phyloP scores from a whole-genome alignment of 2,797 vertebrate genomes.

The Neostethus bicornis region DNA sequence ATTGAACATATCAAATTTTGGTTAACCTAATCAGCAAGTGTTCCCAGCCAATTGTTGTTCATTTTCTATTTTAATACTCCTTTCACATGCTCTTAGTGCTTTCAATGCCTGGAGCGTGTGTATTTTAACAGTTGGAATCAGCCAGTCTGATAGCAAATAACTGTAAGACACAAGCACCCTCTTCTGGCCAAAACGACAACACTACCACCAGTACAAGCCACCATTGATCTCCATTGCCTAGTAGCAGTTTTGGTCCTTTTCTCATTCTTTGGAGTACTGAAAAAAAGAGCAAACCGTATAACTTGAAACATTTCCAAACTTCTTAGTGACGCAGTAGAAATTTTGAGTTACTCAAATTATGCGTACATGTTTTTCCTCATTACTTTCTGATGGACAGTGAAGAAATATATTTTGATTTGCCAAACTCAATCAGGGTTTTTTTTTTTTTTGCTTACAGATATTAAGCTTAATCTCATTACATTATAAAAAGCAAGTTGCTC shows the following conservation, averaged over 20 bases:
- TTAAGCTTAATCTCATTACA: too few species aligned
- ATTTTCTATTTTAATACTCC: neutral
- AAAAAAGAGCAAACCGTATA: neutral
- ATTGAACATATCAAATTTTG: neutral
- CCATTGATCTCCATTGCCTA: neutral
- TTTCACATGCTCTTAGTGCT: neutral
- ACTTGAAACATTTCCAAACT: neutral
- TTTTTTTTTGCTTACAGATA: too few species aligned
- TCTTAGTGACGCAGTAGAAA: neutral
- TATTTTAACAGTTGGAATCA: rapidly evolving
- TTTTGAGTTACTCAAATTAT: neutral
- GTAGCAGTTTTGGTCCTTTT: neutral
- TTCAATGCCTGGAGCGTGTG: neutral
- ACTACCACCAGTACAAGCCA: conserved; percentile 15
- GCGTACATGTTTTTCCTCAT: too few species aligned
- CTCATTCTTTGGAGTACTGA: neutral
- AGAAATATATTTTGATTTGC: too few species aligned
- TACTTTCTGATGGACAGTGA: too few species aligned
- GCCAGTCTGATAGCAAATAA: conserved; percentile 8
- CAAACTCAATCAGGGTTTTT: too few species aligned
- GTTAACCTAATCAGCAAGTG: neutral
- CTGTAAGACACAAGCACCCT: conserved; percentile 59
- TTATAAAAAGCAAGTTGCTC: too few species aligned
- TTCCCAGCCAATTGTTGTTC: neutral
- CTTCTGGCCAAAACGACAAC: conserved; percentile 53